A percentile compares a stretch with the other conserved stretches of the same genome.
Evolutionary conservation across 2,113 vertebrate genomes (phyloP).

Genomic region (Microtus richardsoni): DNA sequence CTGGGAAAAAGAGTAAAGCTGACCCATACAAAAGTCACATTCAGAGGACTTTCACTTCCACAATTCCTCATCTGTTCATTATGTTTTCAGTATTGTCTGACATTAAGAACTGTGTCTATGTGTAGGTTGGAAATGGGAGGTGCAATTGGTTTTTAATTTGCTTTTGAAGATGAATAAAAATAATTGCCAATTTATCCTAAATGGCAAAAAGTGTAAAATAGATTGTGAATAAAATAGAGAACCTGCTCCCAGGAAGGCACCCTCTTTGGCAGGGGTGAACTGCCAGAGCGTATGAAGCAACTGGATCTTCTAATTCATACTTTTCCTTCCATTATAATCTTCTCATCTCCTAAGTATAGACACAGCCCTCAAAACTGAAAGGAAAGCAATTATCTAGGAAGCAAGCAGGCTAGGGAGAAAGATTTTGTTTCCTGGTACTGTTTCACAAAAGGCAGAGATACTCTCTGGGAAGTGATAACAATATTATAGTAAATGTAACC

Average conservation of each 20-base stretch:
- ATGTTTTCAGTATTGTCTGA: background rate
- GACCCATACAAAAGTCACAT: background rate
- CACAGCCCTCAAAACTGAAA: background rate
- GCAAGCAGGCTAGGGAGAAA: background rate
- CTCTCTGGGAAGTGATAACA: background rate
- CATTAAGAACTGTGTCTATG: background rate
- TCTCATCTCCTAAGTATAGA: background rate
- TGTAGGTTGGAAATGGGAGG: background rate
- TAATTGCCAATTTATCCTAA: background rate
- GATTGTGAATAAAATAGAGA: background rate
- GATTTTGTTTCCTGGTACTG: background rate
- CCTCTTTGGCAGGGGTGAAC: background rate
- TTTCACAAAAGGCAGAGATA: background rate
- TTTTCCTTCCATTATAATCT: background rate
- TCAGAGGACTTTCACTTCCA: background rate
- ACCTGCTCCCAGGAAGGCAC: background rate
- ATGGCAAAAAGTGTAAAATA: background rate
- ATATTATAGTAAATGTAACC: background rate
- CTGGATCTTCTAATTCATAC: background rate
- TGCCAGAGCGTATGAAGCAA: background rate
- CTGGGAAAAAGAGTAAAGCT: background rate
- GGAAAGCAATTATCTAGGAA: background rate
- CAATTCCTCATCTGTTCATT: background rate
- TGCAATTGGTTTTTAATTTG: background rate
- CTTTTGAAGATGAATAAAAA: background rate